phyloP scores from a whole-genome alignment of 1,140 invertebrate species.

The Helicoverpa armigera region DNA sequence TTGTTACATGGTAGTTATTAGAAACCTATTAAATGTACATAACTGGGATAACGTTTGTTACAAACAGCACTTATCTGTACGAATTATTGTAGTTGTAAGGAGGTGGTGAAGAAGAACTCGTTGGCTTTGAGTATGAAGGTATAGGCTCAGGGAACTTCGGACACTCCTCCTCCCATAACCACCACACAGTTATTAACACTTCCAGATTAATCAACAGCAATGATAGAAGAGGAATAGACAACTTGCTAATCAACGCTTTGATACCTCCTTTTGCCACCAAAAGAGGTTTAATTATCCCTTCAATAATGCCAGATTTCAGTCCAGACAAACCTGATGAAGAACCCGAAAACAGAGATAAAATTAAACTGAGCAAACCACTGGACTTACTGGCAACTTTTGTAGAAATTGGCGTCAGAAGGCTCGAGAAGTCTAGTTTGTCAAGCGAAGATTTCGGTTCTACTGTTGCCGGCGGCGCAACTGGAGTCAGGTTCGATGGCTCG shows the following conservation, averaged over 20 bases:
- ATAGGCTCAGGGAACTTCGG: slow-evolving; percentile 45
- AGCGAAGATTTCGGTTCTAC: slow-evolving; percentile 51
- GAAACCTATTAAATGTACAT: slow-evolving; percentile 32
- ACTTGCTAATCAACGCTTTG: slow-evolving; percentile 77
- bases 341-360: slow-evolving; percentile 69
- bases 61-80: slow-evolving; percentile 49
- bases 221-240: slow-evolving; percentile 74
- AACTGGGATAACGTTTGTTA: slow-evolving; percentile 55
- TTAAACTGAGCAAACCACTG: slow-evolving; percentile 68
- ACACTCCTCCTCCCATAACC: slow-evolving; percentile 83
- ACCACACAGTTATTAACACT: slow-evolving; percentile 78
- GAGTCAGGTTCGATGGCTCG: slow-evolving; percentile 23
- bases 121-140: slow-evolving; percentile 50
- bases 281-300: slow-evolving; percentile 75
- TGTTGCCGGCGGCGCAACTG: slow-evolving; percentile 1
- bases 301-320: slow-evolving; percentile 74
- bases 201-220: slow-evolving; percentile 79
- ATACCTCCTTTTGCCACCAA: slow-evolving; percentile 70
- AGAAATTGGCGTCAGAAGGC: slow-evolving; percentile 64
- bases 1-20: slow-evolving; percentile 7
- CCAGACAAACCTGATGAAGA: slow-evolving; percentile 65
- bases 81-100: slow-evolving; percentile 56
- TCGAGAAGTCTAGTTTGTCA: slow-evolving; percentile 49
- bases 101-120: not conserved
- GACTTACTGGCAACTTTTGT: slow-evolving; percentile 69